These are phyloP conservation scores for Pogonocichla stellata DNA, from an alignment of 2,113 vertebrate species.

Conservation along the genomic window DNA sequence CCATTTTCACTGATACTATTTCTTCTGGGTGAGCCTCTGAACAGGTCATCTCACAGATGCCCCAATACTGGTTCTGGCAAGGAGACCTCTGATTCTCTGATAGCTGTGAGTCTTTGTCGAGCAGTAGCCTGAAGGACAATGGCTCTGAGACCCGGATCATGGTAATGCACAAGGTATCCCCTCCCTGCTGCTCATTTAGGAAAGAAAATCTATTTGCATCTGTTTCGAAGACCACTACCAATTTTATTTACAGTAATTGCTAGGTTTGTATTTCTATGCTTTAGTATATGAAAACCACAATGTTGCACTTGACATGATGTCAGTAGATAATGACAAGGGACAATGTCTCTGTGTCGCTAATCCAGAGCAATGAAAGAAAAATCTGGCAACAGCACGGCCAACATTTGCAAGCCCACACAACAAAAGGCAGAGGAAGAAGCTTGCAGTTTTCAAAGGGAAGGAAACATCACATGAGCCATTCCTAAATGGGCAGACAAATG, in stretches of 20 bases:
- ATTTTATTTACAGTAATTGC: not conserved
- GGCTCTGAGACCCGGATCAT: not conserved
- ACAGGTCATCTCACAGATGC: not conserved
- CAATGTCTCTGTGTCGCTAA: not conserved
- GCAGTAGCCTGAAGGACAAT: not conserved
- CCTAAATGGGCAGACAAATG: constrained; percentile 26
- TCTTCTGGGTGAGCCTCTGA: not conserved
- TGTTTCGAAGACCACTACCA: not conserved
- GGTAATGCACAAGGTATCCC: not conserved
- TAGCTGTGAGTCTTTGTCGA: not conserved
- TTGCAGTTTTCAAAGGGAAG: constrained; percentile 1
- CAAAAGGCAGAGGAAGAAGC: not conserved
- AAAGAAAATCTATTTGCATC: not conserved
- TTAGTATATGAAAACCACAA: not conserved
- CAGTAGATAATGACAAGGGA: not conserved
- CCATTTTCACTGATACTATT: not conserved
- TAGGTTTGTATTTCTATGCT: not conserved
- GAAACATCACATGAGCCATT: constrained; percentile 11
- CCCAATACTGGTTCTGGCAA: not conserved
- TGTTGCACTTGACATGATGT: not conserved
- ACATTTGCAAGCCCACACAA: not conserved
- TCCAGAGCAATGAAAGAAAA: not conserved
- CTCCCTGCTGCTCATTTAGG: not conserved
- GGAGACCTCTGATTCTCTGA: not conserved
- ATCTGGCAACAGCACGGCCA: not conserved